Evolutionary conservation across 1,140 invertebrate genomes (phyloP).

Genomic region (Pseudomyrmex sp.): DNA sequence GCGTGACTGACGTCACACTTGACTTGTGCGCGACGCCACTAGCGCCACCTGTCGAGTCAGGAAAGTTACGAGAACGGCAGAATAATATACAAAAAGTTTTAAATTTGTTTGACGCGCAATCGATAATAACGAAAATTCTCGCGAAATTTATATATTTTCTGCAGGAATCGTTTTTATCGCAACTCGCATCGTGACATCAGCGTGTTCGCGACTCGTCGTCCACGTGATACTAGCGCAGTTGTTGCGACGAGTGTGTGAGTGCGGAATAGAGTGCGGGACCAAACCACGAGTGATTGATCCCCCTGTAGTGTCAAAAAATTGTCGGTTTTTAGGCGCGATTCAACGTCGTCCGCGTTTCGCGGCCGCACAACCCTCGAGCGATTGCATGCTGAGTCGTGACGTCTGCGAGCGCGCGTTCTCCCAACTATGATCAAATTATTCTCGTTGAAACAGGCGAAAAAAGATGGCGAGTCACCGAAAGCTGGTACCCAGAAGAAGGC

Average conservation of each 20-base stretch:
- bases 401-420: slow-evolving; percentile 58
- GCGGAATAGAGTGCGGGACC: slow-evolving; percentile 57
- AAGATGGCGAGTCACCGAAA: slow-evolving; percentile 95
- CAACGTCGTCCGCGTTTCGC: slow-evolving; percentile 60
- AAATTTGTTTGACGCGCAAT: no score
- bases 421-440: slow-evolving; percentile 97
- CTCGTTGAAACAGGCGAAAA: slow-evolving; percentile 98
- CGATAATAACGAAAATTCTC: no score
- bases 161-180: neutral
- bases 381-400: slow-evolving; percentile 55
- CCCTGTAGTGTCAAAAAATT: slow-evolving; percentile 54
- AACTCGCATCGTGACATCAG: slow-evolving; percentile 30
- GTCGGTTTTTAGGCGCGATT: slow-evolving; percentile 39
- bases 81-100: no score
- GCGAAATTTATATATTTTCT: neutral
- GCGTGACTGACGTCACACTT: neutral
- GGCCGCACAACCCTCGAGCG: slow-evolving; percentile 3
- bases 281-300: slow-evolving; percentile 52
- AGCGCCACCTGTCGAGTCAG: no score
- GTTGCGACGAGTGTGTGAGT: slow-evolving; percentile 35
- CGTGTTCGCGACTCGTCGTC: slow-evolving; percentile 40
- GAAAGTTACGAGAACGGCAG: no score
- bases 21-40: no score
- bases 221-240: slow-evolving; percentile 68
- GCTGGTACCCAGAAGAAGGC: slow-evolving; percentile 94